phyloP scores from a whole-genome alignment of 2,888 invertebrate species.

The Aphidius colemani region DNA sequence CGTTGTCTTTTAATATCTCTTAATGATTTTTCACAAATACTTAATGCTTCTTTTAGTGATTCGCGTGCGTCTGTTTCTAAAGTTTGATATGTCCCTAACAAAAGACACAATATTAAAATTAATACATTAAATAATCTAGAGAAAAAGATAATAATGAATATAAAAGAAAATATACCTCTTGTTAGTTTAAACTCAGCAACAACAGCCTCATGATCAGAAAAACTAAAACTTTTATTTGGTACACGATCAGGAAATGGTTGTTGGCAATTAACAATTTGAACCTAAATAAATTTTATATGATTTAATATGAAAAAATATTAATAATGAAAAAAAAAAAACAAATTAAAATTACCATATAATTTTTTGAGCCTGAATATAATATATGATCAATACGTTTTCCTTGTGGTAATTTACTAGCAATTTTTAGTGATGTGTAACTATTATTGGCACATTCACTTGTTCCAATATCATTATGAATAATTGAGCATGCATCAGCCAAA shows the following conservation, averaged over 20 bases:
- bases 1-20: slow-evolving; percentile 62
- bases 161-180: slow-evolving; percentile 39
- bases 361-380: slow-evolving; percentile 65
- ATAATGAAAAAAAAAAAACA: slow-evolving; percentile 37
- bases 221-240: slow-evolving; percentile 74
- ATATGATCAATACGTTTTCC: slow-evolving; percentile 95
- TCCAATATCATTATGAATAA: slow-evolving; percentile 58
- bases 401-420: slow-evolving; percentile 64
- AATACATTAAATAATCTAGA: slow-evolving; percentile 48
- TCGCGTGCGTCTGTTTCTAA: slow-evolving; percentile 43
- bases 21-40: slow-evolving; percentile 67
- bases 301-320: too few species aligned
- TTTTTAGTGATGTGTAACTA: slow-evolving; percentile 72
- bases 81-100: slow-evolving; percentile 40
- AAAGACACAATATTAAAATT: slow-evolving; percentile 38
- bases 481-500: slow-evolving; percentile 63
- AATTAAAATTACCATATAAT: slow-evolving; percentile 32
- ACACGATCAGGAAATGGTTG: slow-evolving; percentile 77
- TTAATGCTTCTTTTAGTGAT: slow-evolving; percentile 65
- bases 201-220: slow-evolving; percentile 91
- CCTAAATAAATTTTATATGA: slow-evolving; percentile 40
- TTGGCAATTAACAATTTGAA: slow-evolving; percentile 65
- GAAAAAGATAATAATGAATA: slow-evolving; percentile 32
- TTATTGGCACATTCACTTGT: slow-evolving; percentile 84
- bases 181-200: slow-evolving; percentile 61